Conservation (phyloP, 2,888 invertebrate species). For the Pedicia rivosa region DNA sequence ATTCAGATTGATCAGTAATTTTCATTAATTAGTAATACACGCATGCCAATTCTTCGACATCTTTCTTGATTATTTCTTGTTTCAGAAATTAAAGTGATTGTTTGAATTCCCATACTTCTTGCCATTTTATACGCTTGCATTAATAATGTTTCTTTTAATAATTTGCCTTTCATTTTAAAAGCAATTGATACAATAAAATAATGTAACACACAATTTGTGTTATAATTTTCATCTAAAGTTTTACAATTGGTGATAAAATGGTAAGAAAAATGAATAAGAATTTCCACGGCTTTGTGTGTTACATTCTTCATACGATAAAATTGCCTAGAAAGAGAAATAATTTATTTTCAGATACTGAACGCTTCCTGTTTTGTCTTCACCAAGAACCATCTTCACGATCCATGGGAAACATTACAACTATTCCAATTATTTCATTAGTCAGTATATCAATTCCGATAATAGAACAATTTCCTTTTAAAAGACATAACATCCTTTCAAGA, state of each 20-base stretch:
- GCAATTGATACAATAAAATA: neutral
- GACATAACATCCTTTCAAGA: neutral
- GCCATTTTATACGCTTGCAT: conserved; percentile 1
- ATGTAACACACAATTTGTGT: neutral
- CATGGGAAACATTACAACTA: conserved; percentile 2
- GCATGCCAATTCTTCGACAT: conserved; percentile 3
- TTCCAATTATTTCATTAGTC: conserved; percentile 3
- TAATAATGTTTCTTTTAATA: conserved; percentile 3
- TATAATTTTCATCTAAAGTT: neutral
- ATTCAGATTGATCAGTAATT: no score
- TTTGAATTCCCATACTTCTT: conserved; percentile 1
- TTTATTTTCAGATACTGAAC: no score
- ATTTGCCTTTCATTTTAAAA: conserved; percentile 1
- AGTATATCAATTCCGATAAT: conserved; percentile 2
- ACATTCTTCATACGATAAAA: no score
- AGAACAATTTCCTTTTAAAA: conserved; percentile 1
- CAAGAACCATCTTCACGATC: neutral
- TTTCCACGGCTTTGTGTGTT: no score
- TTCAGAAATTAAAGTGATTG: neutral
- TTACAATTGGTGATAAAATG: no score
- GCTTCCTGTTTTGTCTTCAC: no score
- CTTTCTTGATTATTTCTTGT: conserved; percentile 3
- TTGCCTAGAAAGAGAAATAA: no score
- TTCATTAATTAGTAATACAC: no score
- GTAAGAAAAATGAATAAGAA: no score